Evolutionary conservation across 2,888 invertebrate genomes (phyloP).

Genomic region (Resseliella maxima): DNA sequence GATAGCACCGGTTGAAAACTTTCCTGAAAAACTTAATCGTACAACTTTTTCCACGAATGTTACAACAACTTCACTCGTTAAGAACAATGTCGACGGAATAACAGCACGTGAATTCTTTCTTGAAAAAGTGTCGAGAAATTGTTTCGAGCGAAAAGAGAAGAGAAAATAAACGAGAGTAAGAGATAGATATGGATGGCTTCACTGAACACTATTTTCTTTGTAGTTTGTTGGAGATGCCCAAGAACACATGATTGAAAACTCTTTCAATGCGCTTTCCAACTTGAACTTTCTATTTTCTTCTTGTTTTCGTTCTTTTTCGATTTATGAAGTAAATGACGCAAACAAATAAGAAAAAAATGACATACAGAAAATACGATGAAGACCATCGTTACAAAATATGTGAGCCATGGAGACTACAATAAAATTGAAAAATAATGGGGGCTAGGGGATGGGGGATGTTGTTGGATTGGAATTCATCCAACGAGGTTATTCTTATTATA

Average conservation of each 20-base stretch:
- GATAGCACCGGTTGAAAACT: neutral
- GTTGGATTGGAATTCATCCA: neutral
- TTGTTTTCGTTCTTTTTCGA: too few relatives aligned
- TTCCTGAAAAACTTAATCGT: slow-evolving; percentile 8
- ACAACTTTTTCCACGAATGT: neutral
- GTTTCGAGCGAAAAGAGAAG: too few relatives aligned
- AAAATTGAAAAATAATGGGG: neutral
- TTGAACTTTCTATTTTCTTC: neutral
- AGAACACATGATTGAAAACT: neutral
- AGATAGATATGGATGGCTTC: too few relatives aligned
- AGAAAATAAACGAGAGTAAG: too few relatives aligned
- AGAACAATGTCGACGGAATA: neutral
- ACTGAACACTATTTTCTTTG: neutral
- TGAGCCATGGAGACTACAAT: neutral
- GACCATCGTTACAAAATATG: neutral
- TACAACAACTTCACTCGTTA: neutral
- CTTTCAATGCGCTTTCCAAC: slow-evolving; percentile 4
- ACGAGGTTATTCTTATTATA: neutral
- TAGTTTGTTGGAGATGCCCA: neutral
- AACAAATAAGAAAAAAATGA: neutral
- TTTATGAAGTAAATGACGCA: neutral
- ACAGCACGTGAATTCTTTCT: slow-evolving; percentile 35
- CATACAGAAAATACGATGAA: neutral
- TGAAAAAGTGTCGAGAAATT: too few relatives aligned
- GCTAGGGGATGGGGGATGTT: neutral